Evolutionary conservation across 2,113 vertebrate species (phyloP).

Genomic region (Chinchilla lanigera): DNA sequence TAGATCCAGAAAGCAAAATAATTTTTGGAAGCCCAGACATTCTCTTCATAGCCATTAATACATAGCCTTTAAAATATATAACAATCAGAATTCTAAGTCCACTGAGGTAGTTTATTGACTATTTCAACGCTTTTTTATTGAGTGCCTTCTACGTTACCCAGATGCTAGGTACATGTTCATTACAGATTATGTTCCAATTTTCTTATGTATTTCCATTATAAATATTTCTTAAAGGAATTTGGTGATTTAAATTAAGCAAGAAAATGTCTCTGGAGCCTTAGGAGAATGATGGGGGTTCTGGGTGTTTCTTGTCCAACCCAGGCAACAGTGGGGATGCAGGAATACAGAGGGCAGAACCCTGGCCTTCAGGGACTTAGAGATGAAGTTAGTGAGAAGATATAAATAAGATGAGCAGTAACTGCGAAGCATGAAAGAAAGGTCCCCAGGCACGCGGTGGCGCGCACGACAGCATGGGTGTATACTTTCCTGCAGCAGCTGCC

Average conservation of each 20-base stretch:
- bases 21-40: slow-evolving; percentile 23
- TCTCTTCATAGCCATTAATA: background rate
- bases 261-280: background rate
- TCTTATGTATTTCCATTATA: slow-evolving; percentile 11
- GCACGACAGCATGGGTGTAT: accelerated
- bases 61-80: background rate
- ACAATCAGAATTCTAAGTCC: background rate
- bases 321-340: background rate
- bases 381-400: background rate
- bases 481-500: background rate
- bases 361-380: background rate
- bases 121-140: slow-evolving; percentile 43
- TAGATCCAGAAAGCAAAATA: slow-evolving; percentile 1
- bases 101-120: background rate
- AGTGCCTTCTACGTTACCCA: background rate
- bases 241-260: background rate
- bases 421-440: background rate
- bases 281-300: background rate
- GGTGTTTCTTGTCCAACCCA: background rate
- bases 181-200: slow-evolving; percentile 20
- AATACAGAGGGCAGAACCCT: background rate
- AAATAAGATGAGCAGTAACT: background rate
- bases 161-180: slow-evolving; percentile 16
- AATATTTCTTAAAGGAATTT: slow-evolving; percentile 22
- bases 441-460: background rate